Evolutionary conservation across 2,113 vertebrate genomes (phyloP), one percentile per base, ranked within the genome.

Genomic region (Callithrix jacchus): DNA sequence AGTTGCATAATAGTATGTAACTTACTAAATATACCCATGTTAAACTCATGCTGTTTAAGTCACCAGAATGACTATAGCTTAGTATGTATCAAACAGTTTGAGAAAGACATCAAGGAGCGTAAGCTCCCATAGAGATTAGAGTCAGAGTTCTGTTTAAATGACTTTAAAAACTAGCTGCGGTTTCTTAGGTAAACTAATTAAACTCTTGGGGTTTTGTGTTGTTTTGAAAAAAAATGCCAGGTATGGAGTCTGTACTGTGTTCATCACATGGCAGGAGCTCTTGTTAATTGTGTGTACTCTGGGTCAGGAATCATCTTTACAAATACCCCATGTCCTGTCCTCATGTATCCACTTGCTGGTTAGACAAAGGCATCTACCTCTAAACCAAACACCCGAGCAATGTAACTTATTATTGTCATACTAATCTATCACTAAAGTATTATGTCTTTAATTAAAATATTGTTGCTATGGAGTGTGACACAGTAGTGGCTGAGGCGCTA

Each of bases 131-230:
- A 91, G 42, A n/a, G n/a, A 52, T 61, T 64, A 42, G 27, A 96
- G 79, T 74, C 70, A 70, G 82, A 81, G 21, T 64, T 77, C 47
- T 52, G 4, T 91, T 79, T 73, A 74, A 96, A 93, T 95, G 49
- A 11, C 47, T 90, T 40, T 91, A 86, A 81, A 91, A 88, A 89
- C 49, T 64, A 88, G 25, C 25, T 84, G 32, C 86, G 49, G 4
- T 61, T 84, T 97, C 42, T 93, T 91, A 66, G 49, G 42, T 83
- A 74, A 97, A 84, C 80, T 95, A 89, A 77, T 76, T 82, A 92
- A 93, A 47, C 18, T 21, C 27, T 58, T 1, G 0, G 8, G 17
- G 8, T 37, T 97, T 87, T 52, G 16, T 6, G 64, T 47, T 71
- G 25, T 88, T 87, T 71, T 35, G 76, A 82, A 76, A 88, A 95